These are phyloP conservation scores for Xestia xanthographa DNA, from an alignment of 2,888 invertebrate species.

Conservation along the genomic window DNA sequence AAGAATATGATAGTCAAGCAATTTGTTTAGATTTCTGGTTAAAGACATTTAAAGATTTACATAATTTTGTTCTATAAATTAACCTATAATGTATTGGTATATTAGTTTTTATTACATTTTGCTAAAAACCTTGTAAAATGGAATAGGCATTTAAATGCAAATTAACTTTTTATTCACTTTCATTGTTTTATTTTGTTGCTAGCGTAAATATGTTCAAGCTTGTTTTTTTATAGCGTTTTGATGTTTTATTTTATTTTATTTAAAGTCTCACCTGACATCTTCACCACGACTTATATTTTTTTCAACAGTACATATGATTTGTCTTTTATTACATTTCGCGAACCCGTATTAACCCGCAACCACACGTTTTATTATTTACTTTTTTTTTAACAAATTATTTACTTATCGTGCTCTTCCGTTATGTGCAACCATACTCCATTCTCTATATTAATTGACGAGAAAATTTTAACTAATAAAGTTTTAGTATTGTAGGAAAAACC, in stretches of 20 bases:
- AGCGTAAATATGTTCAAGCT: neutral
- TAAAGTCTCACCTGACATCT: conserved; percentile 1
- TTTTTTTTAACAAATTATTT: conserved; percentile 43
- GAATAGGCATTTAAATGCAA: neutral
- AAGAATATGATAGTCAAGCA: neutral
- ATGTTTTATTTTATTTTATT: neutral
- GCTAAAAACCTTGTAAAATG: neutral
- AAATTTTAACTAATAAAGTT: conserved; percentile 14
- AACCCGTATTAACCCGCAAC: conserved; percentile 53
- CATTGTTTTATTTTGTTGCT: neutral
- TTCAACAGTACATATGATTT: conserved; percentile 31
- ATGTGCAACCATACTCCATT: conserved; percentile 27
- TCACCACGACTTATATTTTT: conserved; percentile 6
- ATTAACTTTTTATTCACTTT: neutral
- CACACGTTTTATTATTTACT: neutral
- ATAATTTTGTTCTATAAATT: conserved; percentile 9
- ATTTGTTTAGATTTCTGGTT: neutral
- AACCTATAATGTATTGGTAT: neutral
- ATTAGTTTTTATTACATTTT: conserved; percentile 1
- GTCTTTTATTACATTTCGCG: conserved; percentile 61
- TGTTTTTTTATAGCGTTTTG: neutral
- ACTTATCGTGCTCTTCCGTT: conserved; percentile 35
- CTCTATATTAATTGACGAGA: conserved; percentile 59
- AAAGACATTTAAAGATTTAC: no score
- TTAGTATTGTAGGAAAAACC: conserved; percentile 1